A percentile compares a stretch with the other conserved stretches of the same genome.
Conservation (phyloP, 2,888 invertebrate species). For the Acronicta psi region DNA sequence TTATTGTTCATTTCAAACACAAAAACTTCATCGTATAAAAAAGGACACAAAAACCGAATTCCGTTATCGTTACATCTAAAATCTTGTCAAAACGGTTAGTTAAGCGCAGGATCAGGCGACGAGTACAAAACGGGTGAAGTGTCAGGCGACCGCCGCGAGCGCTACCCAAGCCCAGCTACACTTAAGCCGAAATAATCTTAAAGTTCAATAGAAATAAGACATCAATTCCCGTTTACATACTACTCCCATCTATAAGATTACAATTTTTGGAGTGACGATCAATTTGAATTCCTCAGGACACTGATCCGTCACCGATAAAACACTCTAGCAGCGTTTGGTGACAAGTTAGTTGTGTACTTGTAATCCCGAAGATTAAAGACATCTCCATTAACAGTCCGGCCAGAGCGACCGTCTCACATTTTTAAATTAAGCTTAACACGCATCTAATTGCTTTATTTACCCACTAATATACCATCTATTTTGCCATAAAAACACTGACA, state of each 20-base stretch:
- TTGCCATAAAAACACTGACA: constrained; percentile 67
- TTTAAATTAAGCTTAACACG: constrained; percentile 58
- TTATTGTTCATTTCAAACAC: constrained; percentile 10
- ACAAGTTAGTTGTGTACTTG: constrained; percentile 83
- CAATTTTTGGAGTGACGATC: constrained; percentile 72
- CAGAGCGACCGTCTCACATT: constrained; percentile 55
- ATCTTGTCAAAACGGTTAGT: constrained; percentile 88
- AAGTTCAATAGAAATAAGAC: constrained; percentile 52
- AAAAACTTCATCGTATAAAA: constrained; percentile 46
- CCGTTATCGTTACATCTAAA: constrained; percentile 78
- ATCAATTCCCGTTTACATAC: constrained; percentile 44
- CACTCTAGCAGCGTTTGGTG: constrained; percentile 81
- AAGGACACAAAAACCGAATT: constrained; percentile 56
- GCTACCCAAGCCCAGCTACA: constrained; percentile 37
- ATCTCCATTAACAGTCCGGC: constrained; percentile 68
- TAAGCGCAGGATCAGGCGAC: constrained; percentile 85
- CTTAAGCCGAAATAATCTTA: constrained; percentile 28
- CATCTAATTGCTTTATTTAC: constrained; percentile 66
- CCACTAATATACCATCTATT: constrained; percentile 70
- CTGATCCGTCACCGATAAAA: constrained; percentile 87
- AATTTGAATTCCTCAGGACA: constrained; percentile 85
- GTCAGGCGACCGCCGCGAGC: constrained; percentile 64
- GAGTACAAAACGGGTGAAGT: constrained; percentile 84
- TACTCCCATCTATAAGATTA: constrained; percentile 46
- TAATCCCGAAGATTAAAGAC: constrained; percentile 79